Base-by-base conservation (phyloP, 2,113 vertebrate species). In the Coryphaenoides rupestris region DNA sequence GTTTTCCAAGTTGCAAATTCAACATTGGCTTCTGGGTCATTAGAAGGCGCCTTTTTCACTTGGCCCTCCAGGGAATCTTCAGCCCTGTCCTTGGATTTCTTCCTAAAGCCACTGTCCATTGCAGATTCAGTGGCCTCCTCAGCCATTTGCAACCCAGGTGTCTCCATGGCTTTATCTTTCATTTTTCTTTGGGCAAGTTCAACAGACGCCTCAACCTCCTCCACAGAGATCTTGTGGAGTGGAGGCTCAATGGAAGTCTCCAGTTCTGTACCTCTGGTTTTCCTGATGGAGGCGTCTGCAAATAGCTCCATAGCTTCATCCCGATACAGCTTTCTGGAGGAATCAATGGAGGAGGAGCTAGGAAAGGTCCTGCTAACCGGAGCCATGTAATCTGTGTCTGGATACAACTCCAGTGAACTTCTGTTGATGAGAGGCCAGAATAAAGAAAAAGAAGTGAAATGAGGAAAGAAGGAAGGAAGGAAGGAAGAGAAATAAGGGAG, bases 321-420 rank as follows among this genome's bases (percentile, higher is more conserved):
- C 2, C 66, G 65, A 54, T 73, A 82, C 21, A 81, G 60, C 49
- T 80, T 87, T 60, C 69, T 72, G 67, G 83, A 69, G 19, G 53
- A 19, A 1, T 91, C 89, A 21, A 70, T 26, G 28, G 68, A 14
- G 28, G 69, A 10, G 5, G 86, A 6, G 62, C 57, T 57, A 3
- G 65, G 59, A 55, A 73, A 87, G 22, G 69, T 74, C 76, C 86
- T 87, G 73, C 75, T 65, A 19, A 72, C 64, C 47, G 84, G 24
- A 33, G 81, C 70, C 17, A 76, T 66, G 45, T 79, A 77, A 1
- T 90, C 87, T 47, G 79, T 16, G 58, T 90, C 87, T 9, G 82
- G 63, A 61, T 58, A 75, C 57, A 58, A 77, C 70, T 90, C 90
- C 52, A 78, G 69, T 19, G 85, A 87, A 63, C 88, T 82, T 76